Evolutionary conservation across 2,888 invertebrate species (phyloP), one percentile per base, ranked within the genome.

Genomic region (Drosophila paramelanica): DNA sequence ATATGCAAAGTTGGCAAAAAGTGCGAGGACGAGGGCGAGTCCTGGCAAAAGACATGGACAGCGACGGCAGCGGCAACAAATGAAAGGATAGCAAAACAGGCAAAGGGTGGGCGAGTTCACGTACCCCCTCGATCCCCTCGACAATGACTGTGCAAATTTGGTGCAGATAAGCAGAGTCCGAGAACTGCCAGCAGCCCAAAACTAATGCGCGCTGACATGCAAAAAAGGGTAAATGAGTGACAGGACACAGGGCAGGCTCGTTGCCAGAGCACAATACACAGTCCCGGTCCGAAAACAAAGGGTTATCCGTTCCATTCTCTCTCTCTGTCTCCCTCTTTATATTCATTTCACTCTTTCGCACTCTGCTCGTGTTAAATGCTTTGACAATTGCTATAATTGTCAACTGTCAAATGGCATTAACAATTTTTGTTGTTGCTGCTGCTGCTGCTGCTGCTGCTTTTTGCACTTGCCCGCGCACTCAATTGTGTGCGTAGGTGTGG

Each of bases 341-440:
- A 33, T 47, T 27, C 13, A 39, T 53, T 56, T 31, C 42, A 57
- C 52, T 52, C 55, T 39, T 46, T 58, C 53, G 61, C 62, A 53
- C 68, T 71, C 69, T 55, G 58, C 75, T 72, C 81, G 73, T 89
- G 87, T 87, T 89, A 86, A 86, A 86, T 86, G 89, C 90, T 81
- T 79, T 90, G 86, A 87, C 90, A 86, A 86, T 86, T 86, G 86
- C 90, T 84, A 81, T 90, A 86, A 86, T 86, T 86, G 86, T 86
- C 90, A 90, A 90, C 90, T 86, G 86, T 90, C 86, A 86, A 90
- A 86, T 90, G 86, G 89, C 86, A 90, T 90, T 90, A 90, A 78
- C 85, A 74, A 75, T 90, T 89, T 77, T 56, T 60, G 33, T 45
- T 45, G 49, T 45, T 38, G 50, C 27, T 60, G 39, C 25, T 71